Evolutionary conservation across 2,888 invertebrate species (phyloP), one percentile per base, ranked within the genome.

Genomic region (Hecatera dysodea): DNA sequence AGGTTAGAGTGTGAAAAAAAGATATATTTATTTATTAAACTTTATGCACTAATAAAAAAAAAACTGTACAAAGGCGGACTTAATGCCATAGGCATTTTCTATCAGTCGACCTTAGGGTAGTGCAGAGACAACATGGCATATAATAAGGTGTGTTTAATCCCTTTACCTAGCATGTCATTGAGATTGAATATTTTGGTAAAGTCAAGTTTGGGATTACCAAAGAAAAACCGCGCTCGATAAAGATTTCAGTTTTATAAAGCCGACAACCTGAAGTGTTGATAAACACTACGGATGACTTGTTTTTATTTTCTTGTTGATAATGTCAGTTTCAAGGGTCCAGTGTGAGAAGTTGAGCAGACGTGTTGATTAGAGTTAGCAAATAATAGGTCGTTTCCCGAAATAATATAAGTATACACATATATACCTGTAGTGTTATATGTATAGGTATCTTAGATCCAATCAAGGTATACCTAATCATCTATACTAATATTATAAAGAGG

Each of bases 261-360:
- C 75, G 78, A 75, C 74, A 72, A 56, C 11, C 42, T 80, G 39
- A 74, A 76, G 74, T 81, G 53, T 73, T 59, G 71, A 75, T 63
- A 80, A 73, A 75, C 61, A 75, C 55, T 48, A 57, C 59, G 70
- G 67, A 67, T 65, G 63, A 59, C 68, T 81, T 64, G 74, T 63
- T 75, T 80, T 82, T 81, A 75, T 84, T 72, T 72, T 78, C 39
- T 67, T 75, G 62, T 50, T 72, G 89, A 89, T 88, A 87, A 52
- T 84, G 89, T 88, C 89, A 86, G 44, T 76, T 80, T 72, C 85
- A 71, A 67, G 66, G 46, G 71, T 56, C 24, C 8, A 5, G 12
- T 42, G 8, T 44, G 36, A 60, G 63, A 53, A 67, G 67, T 71
- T 74, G 65, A 68, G 44, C 48, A n/a, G 17, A 44, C 27, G 19